Evolutionary conservation across 2,113 vertebrate genomes (phyloP).

Genomic region (Raphicerus campestris): DNA sequence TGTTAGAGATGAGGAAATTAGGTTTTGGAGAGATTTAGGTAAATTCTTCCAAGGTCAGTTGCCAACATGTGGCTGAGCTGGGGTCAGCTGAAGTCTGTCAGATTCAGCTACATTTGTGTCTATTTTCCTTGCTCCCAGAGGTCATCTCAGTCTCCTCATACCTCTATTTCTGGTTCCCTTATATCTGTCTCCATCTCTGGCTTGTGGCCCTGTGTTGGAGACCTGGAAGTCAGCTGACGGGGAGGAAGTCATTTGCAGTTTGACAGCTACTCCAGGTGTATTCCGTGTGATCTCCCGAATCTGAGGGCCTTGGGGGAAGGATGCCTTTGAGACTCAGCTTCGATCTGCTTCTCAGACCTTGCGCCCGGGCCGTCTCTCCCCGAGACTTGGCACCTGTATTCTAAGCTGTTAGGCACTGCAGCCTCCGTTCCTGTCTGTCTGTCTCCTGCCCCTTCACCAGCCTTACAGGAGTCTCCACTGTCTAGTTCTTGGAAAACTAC

Average conservation of each 20-base stretch:
- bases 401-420: fast-evolving
- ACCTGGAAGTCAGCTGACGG: neutral
- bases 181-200: neutral
- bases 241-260: neutral
- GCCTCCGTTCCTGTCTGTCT: neutral
- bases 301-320: neutral
- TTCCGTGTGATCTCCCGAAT: fast-evolving
- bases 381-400: neutral
- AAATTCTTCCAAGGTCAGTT: neutral
- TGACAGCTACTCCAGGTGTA: neutral
- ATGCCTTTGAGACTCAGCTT: neutral
- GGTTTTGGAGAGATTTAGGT: neutral
- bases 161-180: neutral
- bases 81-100: neutral
- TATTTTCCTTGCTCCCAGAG: neutral
- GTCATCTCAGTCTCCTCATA: fast-evolving
- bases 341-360: neutral
- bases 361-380: fast-evolving
- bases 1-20: neutral
- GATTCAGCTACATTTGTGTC: neutral
- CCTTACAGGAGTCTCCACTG: neutral
- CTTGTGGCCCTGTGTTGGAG: neutral
- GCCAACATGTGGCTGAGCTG: neutral
- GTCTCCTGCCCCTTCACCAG: neutral
- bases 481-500: neutral